Percentiles rank a stretch among this genome's conserved stretches.
These are phyloP conservation scores for Silurus aristotelis DNA, from an alignment of 2,797 vertebrate species.

Conservation along the genomic window DNA sequence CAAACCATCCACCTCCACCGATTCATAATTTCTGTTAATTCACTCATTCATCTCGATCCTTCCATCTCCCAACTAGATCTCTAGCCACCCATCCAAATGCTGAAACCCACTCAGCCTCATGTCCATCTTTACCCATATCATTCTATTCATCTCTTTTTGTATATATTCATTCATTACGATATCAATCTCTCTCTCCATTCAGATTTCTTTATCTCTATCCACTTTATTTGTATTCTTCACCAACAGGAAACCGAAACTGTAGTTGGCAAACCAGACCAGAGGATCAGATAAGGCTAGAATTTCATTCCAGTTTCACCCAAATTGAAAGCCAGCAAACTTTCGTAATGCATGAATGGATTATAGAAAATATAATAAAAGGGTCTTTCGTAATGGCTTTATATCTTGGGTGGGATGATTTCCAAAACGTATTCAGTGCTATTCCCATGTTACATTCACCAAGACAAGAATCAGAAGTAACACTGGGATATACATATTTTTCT, in stretches of 20 bases:
- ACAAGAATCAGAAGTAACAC: background rate
- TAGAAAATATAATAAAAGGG: background rate
- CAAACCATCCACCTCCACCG: too few relatives aligned
- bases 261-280: background rate
- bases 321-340: background rate
- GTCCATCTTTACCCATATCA: background rate
- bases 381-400: background rate
- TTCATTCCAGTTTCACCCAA: background rate
- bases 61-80: background rate
- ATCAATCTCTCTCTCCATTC: background rate
- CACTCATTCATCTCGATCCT: too few relatives aligned
- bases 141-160: background rate
- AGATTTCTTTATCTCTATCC: background rate
- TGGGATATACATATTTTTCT: too few relatives aligned
- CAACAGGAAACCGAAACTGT: background rate
- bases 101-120: background rate
- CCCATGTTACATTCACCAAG: background rate
- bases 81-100: background rate
- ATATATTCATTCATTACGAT: too few relatives aligned
- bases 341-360: background rate
- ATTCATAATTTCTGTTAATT: too few relatives aligned
- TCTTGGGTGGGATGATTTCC: background rate
- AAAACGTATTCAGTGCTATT: background rate
- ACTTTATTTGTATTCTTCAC: background rate
- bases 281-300: background rate